A percentile compares a stretch with the other conserved stretches of the same genome.
Conservation (phyloP, 2,113 vertebrate species). For the Silurus meridionalis region DNA sequence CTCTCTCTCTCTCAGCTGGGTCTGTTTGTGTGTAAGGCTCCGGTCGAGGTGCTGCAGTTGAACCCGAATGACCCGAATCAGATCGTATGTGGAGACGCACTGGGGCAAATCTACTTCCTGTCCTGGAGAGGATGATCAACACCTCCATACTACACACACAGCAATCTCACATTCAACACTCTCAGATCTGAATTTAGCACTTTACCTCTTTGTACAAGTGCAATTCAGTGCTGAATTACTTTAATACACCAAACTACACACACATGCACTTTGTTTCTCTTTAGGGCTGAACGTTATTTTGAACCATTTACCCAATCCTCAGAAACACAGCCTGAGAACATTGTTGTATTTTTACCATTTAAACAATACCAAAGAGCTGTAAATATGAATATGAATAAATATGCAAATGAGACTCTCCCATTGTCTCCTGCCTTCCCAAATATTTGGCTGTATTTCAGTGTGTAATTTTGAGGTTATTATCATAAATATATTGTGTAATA, state of each 20-base stretch:
- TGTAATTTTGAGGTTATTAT: neutral
- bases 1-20: constrained; percentile 60
- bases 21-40: constrained; percentile 70
- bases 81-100: constrained; percentile 67
- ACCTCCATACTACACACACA: neutral
- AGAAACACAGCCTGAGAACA: neutral
- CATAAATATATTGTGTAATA: neutral
- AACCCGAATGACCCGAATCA: constrained; percentile 61
- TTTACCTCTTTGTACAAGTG: neutral
- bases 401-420: neutral
- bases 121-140: constrained; percentile 63
- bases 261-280: neutral
- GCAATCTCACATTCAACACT: neutral
- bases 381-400: neutral
- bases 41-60: constrained; percentile 67
- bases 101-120: constrained; percentile 70
- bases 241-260: neutral
- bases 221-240: neutral
- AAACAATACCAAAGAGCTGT: too few relatives aligned
- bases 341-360: neutral
- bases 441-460: neutral
- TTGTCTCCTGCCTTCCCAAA: neutral
- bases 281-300: neutral
- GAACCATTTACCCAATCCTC: neutral
- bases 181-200: neutral